Conservation (phyloP, 2,797 vertebrate species). For the Valencia hispanica region DNA sequence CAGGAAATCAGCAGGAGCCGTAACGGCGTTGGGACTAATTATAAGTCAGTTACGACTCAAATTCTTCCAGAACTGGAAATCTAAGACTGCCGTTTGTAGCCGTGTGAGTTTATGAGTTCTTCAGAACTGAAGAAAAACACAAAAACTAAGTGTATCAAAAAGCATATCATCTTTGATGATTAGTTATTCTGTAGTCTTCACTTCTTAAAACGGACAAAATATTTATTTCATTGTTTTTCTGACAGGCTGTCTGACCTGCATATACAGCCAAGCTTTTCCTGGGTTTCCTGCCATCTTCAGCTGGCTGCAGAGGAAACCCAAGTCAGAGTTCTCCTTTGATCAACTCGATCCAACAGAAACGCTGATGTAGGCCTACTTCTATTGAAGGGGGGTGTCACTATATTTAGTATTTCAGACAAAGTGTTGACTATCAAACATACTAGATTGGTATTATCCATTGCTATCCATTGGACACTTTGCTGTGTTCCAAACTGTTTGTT, state of each 20-base stretch:
- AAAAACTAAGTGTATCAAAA: not conserved
- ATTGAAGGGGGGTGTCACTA: not conserved
- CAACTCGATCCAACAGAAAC: not conserved
- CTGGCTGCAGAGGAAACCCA: not conserved
- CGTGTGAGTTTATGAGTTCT: not conserved
- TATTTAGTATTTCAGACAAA: not conserved
- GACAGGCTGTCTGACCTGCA: not conserved
- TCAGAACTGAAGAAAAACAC: not conserved
- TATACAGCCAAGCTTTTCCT: conserved; percentile 3
- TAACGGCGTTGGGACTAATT: conserved; percentile 7
- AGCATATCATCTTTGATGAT: no score
- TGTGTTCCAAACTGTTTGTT: no score
- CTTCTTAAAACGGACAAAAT: no score
- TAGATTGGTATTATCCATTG: not conserved
- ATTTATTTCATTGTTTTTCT: not conserved
- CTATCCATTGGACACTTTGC: not conserved
- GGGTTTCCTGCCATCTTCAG: not conserved
- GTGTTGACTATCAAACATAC: not conserved
- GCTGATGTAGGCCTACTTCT: not conserved
- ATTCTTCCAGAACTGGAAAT: not conserved
- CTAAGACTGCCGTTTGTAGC: not conserved
- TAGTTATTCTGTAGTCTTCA: no score
- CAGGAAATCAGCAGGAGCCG: conserved; percentile 11
- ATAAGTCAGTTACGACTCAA: conserved; percentile 1
- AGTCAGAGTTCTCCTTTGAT: conserved; percentile 15